phyloP scores from a whole-genome alignment of 1,140 invertebrate species.

The Drosophila parabipectinata region DNA sequence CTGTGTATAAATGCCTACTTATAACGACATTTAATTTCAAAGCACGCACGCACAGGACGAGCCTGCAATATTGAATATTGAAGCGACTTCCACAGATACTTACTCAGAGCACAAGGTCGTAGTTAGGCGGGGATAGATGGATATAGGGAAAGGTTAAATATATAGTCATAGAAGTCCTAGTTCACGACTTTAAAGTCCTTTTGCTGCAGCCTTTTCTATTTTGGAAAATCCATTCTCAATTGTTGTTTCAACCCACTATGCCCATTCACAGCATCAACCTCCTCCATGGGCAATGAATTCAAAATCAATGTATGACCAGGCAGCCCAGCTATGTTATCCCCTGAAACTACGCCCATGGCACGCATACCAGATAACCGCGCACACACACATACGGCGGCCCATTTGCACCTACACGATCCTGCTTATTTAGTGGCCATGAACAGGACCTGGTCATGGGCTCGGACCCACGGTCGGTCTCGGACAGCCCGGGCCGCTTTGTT shows the following conservation, averaged over 20 bases:
- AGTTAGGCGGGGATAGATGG: background rate
- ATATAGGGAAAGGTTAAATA: no score
- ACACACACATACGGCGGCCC: slow-evolving; percentile 37
- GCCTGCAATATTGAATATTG: slow-evolving; percentile 78
- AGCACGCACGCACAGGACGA: slow-evolving; percentile 63
- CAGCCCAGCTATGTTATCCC: slow-evolving; percentile 8
- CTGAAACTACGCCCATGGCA: slow-evolving; percentile 30
- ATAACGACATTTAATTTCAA: slow-evolving; percentile 82
- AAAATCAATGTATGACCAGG: slow-evolving; percentile 22
- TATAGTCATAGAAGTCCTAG: no score
- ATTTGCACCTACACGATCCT: slow-evolving; percentile 72
- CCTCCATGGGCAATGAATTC: slow-evolving; percentile 26
- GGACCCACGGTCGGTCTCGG: slow-evolving; percentile 16
- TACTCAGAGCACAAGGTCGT: slow-evolving; percentile 14
- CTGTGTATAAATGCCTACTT: slow-evolving; percentile 81
- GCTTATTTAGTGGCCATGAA: slow-evolving; percentile 68
- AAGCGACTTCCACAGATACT: slow-evolving; percentile 38
- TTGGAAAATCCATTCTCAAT: background rate
- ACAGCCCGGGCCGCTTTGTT: slow-evolving; percentile 50
- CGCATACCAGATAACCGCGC: slow-evolving; percentile 31
- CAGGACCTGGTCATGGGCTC: slow-evolving; percentile 7
- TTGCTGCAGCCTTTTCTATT: no score
- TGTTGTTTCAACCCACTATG: background rate
- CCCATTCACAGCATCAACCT: slow-evolving; percentile 15
- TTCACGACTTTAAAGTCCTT: background rate